These are phyloP conservation scores for Charadrius vociferus DNA, from an alignment of 2,113 vertebrate genomes.

Conservation along the genomic window DNA sequence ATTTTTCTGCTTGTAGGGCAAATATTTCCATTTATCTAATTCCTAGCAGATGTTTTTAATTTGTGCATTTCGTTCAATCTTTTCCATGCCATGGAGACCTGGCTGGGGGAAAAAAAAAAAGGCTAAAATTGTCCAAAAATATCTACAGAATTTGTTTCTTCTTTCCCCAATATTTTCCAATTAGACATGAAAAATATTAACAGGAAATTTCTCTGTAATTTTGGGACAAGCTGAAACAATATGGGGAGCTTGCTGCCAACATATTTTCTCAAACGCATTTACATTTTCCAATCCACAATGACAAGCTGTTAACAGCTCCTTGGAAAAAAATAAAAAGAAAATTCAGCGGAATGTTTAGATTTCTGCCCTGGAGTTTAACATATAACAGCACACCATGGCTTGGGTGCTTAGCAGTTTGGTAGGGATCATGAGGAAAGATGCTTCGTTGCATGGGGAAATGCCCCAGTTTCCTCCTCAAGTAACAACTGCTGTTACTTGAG, in stretches of 20 bases:
- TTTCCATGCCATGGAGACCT: background rate
- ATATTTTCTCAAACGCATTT: conserved; percentile 29
- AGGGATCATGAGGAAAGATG: background rate
- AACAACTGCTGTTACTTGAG: background rate
- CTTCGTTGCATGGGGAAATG: background rate
- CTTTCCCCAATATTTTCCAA: background rate
- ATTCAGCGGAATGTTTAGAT: background rate
- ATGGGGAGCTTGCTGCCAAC: background rate
- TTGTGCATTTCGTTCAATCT: background rate
- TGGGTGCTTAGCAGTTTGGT: background rate
- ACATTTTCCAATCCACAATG: background rate
- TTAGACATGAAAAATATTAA: background rate
- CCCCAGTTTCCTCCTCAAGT: background rate
- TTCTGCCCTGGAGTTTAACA: background rate
- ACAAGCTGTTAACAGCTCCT: background rate
- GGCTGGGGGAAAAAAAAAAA: background rate
- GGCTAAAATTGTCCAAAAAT: background rate
- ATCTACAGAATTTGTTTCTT: background rate
- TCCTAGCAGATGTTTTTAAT: background rate
- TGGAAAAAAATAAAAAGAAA: background rate
- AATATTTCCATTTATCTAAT: background rate
- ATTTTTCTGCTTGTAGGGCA: background rate
- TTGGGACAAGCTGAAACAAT: conserved; percentile 21
- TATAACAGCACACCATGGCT: accelerated
- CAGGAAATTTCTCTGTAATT: background rate